A percentile compares a stretch with the other conserved stretches of the same genome.
phyloP scores from a whole-genome alignment of 2,113 vertebrate species.

The Esox niger region DNA sequence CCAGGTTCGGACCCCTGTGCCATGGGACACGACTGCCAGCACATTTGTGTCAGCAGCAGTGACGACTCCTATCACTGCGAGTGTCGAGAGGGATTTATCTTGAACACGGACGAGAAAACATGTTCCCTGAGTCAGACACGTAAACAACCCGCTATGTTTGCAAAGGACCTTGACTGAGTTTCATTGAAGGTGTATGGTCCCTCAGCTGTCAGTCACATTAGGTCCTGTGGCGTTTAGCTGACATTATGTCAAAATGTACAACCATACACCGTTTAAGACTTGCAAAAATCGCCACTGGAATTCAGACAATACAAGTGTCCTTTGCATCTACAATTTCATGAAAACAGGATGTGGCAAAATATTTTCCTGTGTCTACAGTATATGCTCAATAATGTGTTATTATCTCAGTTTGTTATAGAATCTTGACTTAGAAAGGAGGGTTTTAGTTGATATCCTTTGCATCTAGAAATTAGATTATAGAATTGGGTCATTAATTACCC shows the following conservation, averaged over 20 bases:
- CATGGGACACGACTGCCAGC: no score
- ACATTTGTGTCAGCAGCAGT: no score
- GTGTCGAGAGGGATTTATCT: no score
- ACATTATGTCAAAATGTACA: neutral
- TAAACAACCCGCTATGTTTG: conserved; percentile 12
- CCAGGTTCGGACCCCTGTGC: no score
- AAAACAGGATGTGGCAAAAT: conserved; percentile 9
- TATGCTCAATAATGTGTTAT: neutral
- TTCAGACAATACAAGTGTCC: conserved; percentile 11
- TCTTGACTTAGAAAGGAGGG: no score
- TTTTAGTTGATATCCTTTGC: no score
- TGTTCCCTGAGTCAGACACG: conserved; percentile 39
- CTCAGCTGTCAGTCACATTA: no score
- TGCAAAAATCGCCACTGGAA: no score
- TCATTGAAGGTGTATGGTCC: conserved; percentile 32
- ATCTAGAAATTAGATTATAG: no score
- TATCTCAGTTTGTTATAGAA: neutral
- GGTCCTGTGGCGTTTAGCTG: neutral
- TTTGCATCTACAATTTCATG: conserved; percentile 17
- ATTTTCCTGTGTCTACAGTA: neutral
- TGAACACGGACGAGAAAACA: no score
- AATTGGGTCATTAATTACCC: no score
- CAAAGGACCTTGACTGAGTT: conserved; percentile 43
- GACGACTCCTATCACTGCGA: no score
- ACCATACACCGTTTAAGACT: neutral